These are phyloP conservation scores for Callocephalon fimbriatum DNA, from an alignment of 2,113 vertebrate genomes.

Conservation along the genomic window DNA sequence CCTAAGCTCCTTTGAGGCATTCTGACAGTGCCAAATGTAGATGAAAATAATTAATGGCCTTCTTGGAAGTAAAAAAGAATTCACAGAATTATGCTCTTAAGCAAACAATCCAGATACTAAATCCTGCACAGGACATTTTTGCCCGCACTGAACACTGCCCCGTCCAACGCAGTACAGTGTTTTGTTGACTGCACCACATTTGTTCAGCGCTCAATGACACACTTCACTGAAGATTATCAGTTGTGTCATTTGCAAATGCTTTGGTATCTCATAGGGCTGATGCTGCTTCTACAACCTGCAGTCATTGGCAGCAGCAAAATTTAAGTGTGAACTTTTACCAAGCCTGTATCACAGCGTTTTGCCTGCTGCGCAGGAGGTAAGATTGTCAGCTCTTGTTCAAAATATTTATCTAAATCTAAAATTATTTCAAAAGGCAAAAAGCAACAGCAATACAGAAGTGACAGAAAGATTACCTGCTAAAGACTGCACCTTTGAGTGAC, in stretches of 20 bases:
- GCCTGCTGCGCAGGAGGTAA: accelerated
- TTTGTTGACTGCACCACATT: not conserved
- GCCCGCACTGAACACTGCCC: not conserved
- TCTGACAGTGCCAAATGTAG: not conserved
- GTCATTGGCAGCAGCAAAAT: not conserved
- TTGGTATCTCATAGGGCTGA: not conserved
- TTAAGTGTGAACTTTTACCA: not conserved
- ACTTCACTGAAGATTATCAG: not conserved
- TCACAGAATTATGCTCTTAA: not conserved
- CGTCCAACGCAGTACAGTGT: not conserved
- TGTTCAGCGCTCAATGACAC: not conserved
- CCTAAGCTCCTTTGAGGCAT: not conserved
- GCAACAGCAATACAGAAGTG: not conserved
- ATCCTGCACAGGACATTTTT: not conserved
- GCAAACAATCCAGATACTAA: not conserved
- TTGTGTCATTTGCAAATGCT: not conserved
- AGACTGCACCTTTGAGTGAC: not conserved
- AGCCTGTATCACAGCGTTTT: not conserved
- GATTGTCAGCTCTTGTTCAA: not conserved
- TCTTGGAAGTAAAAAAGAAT: slow-evolving; percentile 18
- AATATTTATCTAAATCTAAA: not conserved
- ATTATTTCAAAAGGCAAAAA: not conserved
- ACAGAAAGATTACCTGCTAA: not conserved
- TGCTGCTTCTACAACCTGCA: not conserved
- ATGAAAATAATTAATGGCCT: not conserved